phyloP scores from a whole-genome alignment of 1,140 invertebrate genomes.

The Calephelis virginiensis region DNA sequence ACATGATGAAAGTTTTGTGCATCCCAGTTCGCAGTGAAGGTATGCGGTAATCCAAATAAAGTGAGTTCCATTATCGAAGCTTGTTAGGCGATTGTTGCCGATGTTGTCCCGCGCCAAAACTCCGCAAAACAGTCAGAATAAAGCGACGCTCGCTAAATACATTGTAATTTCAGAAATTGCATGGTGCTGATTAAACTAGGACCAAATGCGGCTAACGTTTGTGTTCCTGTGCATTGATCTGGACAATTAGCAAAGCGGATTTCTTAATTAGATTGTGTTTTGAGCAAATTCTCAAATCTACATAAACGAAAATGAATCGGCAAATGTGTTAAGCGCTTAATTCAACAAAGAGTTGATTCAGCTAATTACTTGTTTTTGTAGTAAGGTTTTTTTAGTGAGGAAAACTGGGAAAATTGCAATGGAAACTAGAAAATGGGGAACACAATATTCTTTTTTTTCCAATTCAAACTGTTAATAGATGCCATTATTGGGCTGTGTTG shows the following conservation, averaged over 20 bases:
- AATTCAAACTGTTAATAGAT: too few relatives aligned
- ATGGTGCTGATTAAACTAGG: constrained; percentile 7
- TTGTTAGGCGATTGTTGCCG: constrained; percentile 4
- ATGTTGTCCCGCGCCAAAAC: background rate
- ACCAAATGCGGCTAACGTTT: background rate
- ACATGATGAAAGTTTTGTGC: background rate
- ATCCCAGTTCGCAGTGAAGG: background rate
- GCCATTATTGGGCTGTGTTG: too few relatives aligned
- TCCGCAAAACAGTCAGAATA: background rate
- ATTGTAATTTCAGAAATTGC: constrained; percentile 14
- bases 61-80: constrained; percentile 6
- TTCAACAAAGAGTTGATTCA: too few relatives aligned
- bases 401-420: too few relatives aligned
- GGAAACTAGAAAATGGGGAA: too few relatives aligned
- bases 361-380: too few relatives aligned
- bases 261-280: constrained; percentile 8
- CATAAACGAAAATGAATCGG: background rate
- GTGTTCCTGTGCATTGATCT: constrained; percentile 1
- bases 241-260: background rate
- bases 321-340: too few relatives aligned
- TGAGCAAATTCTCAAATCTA: background rate
- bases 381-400: too few relatives aligned
- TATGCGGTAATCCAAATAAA: constrained; percentile 9
- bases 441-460: too few relatives aligned
- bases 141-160: constrained; percentile 13